phyloP scores from a whole-genome alignment of 2,113 vertebrate species.

The Erythrocercus mccallii region DNA sequence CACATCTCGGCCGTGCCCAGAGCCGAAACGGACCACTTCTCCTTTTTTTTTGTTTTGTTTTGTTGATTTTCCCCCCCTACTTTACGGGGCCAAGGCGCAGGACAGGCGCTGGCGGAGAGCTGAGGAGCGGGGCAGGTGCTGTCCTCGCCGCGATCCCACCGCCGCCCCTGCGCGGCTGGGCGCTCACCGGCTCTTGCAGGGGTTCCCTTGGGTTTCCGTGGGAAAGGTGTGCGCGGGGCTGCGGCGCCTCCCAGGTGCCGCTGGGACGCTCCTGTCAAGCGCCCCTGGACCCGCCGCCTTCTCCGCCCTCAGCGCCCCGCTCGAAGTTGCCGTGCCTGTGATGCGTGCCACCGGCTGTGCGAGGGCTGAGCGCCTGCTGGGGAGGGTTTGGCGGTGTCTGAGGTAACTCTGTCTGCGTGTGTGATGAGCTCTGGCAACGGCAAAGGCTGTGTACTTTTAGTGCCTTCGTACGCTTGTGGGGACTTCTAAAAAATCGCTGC shows the following conservation, averaged over 20 bases:
- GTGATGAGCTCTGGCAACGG: neutral
- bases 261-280: neutral
- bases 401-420: too few relatives aligned
- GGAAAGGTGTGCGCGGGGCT: neutral
- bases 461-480: fast-evolving
- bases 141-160: neutral
- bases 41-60: neutral
- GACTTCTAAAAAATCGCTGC: neutral
- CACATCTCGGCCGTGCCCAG: neutral
- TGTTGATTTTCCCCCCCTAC: fast-evolving
- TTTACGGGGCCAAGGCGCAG: neutral
- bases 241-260: neutral
- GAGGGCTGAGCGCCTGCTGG: neutral
- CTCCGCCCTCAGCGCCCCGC: neutral
- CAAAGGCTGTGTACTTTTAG: neutral
- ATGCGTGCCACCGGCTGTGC: neutral
- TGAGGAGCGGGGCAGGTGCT: neutral
- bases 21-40: neutral
- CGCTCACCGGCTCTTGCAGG: neutral
- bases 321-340: neutral
- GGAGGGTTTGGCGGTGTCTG: neutral
- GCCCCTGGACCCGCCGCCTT: neutral
- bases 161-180: neutral
- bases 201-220: neutral
- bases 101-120: neutral